Conservation (phyloP, 2,113 vertebrate genomes). For the Corvus cornix region DNA sequence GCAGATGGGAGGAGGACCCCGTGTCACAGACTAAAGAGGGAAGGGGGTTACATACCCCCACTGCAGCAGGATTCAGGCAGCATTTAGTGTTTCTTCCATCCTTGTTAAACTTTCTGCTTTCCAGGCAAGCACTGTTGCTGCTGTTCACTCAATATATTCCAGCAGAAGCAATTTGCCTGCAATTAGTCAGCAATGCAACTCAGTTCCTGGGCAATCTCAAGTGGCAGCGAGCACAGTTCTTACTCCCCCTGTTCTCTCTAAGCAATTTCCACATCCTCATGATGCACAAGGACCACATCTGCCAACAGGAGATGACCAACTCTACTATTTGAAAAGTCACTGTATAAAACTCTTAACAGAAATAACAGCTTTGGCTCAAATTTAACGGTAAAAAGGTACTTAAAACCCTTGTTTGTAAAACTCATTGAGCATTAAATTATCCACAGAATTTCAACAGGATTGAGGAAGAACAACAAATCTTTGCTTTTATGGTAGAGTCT, state of each 20-base stretch:
- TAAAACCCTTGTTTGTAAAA: background rate
- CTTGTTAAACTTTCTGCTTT: background rate
- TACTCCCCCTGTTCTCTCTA: background rate
- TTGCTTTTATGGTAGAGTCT: background rate
- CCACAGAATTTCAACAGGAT: background rate
- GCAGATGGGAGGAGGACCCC: background rate
- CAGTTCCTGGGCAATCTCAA: background rate
- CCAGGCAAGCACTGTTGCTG: background rate
- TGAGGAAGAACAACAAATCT: background rate
- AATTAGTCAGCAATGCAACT: slow-evolving; percentile 1
- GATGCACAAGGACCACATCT: background rate
- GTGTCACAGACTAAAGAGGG: background rate
- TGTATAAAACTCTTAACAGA: background rate
- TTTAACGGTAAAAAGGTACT: background rate
- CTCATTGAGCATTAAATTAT: background rate
- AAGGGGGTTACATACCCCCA: background rate
- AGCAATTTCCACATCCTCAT: background rate
- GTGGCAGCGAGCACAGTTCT: background rate
- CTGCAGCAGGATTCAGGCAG: background rate
- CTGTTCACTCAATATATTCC: background rate
- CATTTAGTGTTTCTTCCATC: background rate
- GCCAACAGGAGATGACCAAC: background rate
- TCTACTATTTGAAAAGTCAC: background rate
- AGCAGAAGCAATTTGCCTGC: slow-evolving; percentile 17
- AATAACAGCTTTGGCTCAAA: background rate